Conservation (phyloP, 2,113 vertebrate genomes). For the Progne subis region DNA sequence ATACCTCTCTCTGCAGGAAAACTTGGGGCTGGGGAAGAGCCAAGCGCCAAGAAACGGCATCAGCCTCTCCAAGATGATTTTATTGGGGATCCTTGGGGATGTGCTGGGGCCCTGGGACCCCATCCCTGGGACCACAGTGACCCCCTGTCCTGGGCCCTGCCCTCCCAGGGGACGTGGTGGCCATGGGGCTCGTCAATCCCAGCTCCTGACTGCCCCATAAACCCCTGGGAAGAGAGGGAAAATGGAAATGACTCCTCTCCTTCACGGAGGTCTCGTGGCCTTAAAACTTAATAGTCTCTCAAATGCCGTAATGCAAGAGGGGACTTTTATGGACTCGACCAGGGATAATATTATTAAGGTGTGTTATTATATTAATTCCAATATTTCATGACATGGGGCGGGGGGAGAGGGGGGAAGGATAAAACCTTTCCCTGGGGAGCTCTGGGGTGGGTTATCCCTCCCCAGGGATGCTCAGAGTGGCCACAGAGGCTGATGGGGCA, state of each 20-base stretch:
- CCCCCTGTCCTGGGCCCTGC: neutral
- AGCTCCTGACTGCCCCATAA: constrained; percentile 1
- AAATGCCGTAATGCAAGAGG: constrained; percentile 69
- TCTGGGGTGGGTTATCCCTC: neutral
- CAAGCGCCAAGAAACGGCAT: neutral
- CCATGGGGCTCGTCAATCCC: neutral
- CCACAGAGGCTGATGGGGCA: neutral
- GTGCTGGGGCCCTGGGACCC: accelerated
- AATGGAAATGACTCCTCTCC: constrained; percentile 62
- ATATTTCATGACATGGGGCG: constrained; percentile 19
- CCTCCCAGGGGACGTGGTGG: neutral
- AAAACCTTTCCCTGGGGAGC: neutral
- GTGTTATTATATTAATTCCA: constrained; percentile 61
- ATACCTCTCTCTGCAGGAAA: neutral
- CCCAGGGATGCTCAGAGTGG: neutral
- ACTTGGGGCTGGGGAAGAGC: neutral
- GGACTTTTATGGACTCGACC: constrained; percentile 78
- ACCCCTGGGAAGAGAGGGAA: constrained; percentile 1
- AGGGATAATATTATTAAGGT: constrained; percentile 75
- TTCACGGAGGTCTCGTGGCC: constrained; percentile 73
- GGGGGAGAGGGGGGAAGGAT: neutral
- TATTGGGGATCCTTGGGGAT: neutral
- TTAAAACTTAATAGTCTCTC: constrained; percentile 83
- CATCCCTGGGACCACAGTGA: neutral
- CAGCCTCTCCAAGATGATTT: neutral